These are phyloP conservation scores for Silurus glanis DNA, from an alignment of 2,113 vertebrate genomes.

Conservation along the genomic window DNA sequence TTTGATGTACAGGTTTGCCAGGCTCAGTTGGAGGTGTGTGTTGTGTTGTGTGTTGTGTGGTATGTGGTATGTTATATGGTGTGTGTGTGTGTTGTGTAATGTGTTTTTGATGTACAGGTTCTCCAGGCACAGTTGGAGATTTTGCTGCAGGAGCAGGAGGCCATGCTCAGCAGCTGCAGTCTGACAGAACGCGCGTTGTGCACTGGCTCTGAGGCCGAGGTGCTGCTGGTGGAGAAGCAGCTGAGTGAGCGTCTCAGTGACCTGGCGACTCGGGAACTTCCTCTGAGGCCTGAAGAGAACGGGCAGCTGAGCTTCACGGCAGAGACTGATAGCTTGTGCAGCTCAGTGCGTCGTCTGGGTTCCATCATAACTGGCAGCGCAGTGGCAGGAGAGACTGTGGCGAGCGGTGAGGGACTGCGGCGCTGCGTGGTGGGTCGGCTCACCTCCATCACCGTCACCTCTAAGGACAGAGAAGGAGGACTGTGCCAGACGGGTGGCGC, in stretches of 20 bases:
- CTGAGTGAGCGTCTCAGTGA: conserved; percentile 90
- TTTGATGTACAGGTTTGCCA: too few relatives aligned
- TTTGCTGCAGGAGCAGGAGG: conserved; percentile 89
- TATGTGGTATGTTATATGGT: too few relatives aligned
- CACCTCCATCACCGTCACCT: conserved; percentile 89
- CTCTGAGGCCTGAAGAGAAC: conserved; percentile 88
- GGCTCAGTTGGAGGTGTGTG: too few relatives aligned
- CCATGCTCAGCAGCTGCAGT: conserved; percentile 89
- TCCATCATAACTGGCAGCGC: conserved; percentile 91
- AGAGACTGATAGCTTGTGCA: conserved; percentile 92
- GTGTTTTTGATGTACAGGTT: conserved; percentile 73
- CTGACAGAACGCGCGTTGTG: conserved; percentile 91
- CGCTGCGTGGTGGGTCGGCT: conserved; percentile 88
- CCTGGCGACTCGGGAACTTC: conserved; percentile 83
- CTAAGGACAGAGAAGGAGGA: conserved; percentile 92
- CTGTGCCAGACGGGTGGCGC: conserved; percentile 95
- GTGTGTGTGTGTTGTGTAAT: background rate
- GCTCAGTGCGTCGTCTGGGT: conserved; percentile 94
- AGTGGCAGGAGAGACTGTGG: conserved; percentile 89
- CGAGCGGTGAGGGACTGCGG: conserved; percentile 88
- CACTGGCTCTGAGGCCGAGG: conserved; percentile 91
- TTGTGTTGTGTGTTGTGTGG: too few relatives aligned
- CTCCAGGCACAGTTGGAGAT: conserved; percentile 90
- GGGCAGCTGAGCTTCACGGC: conserved; percentile 89
- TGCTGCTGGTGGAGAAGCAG: conserved; percentile 94